Base-by-base conservation (phyloP, 2,113 vertebrate genomes). In the Crypturellus undulatus region DNA sequence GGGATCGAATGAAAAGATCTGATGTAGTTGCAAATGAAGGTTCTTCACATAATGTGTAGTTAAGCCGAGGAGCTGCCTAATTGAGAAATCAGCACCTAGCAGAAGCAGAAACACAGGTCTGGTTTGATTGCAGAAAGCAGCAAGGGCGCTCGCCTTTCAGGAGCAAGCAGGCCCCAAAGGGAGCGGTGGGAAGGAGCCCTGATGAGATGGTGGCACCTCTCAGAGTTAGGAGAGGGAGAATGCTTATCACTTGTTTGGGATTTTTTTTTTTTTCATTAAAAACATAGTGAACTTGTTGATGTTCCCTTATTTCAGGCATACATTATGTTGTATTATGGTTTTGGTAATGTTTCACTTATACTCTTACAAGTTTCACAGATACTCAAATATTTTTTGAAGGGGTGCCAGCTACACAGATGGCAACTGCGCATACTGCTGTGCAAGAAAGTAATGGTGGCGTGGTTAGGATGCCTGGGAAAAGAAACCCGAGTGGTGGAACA, bases 371-470 rank as follows among this genome's bases (percentile, higher is more conserved):
- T 86, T 72, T 90, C 2, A 56, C 63, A 69, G 95, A 16, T 58
- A 93, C 86, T 96, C 90, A 80, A 93, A 80, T 89, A 69, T 80
- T 84, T 91, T 96, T 87, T 89, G 92, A 54, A 43, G 94, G 69
- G 36, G 79, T 51, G 85, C 95, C 93, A 96, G 9, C 8, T 20
- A 38, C 65, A 84, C 95, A 97, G 96, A 96, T 96, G 96, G 94
- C 87, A 68, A 25, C 64, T 79, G 92, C 70, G 79, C 59, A 30
- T 81, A 45, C 54, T 91, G 90, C 86, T 63, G 77, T 77, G 76
- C 26, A 17, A 6, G 42, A 12, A 47, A 47, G 84, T 24, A 4
- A 7, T 63, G 87, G 28, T 63, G 77, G 36, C 49, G 81, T 58
- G 72, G 58, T 64, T 52, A 40, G 72, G 52, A 28, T 43, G 81